Conservation (phyloP, 2,888 invertebrate species). For the Tinea pellionella region DNA sequence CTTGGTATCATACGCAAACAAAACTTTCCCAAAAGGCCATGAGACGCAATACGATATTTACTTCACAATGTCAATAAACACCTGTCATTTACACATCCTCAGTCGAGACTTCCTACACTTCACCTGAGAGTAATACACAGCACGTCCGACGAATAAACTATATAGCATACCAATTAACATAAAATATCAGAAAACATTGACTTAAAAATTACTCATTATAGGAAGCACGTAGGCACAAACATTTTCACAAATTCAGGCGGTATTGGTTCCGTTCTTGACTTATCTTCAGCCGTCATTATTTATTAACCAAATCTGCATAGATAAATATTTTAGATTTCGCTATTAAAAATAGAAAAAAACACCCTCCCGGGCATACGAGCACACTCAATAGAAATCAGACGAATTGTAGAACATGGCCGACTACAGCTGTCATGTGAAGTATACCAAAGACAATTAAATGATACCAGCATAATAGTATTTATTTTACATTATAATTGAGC, state of each 20-base stretch:
- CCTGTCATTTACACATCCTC: constrained; percentile 1
- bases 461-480: neutral
- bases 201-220: constrained; percentile 55
- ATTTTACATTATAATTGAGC: neutral
- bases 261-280: neutral
- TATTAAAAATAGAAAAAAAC: neutral
- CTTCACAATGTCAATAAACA: constrained; percentile 11
- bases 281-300: neutral
- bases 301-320: neutral
- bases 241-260: constrained; percentile 29
- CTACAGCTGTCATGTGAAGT: constrained; percentile 5
- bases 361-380: neutral
- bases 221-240: constrained; percentile 58
- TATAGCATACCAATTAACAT: constrained; percentile 24
- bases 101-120: neutral
- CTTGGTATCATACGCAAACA: constrained; percentile 21
- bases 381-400: neutral
- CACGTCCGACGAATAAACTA: neutral
- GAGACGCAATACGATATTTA: constrained; percentile 16
- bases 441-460: neutral
- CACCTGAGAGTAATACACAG: neutral
- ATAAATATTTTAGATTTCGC: neutral
- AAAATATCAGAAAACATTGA: constrained; percentile 53
- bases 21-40: constrained; percentile 31
- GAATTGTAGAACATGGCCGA: constrained; percentile 6